Percentiles rank a stretch among this genome's conserved stretches.
These are phyloP conservation scores for Aricia artaxerxes DNA, from an alignment of 2,888 invertebrate species.

Conservation along the genomic window DNA sequence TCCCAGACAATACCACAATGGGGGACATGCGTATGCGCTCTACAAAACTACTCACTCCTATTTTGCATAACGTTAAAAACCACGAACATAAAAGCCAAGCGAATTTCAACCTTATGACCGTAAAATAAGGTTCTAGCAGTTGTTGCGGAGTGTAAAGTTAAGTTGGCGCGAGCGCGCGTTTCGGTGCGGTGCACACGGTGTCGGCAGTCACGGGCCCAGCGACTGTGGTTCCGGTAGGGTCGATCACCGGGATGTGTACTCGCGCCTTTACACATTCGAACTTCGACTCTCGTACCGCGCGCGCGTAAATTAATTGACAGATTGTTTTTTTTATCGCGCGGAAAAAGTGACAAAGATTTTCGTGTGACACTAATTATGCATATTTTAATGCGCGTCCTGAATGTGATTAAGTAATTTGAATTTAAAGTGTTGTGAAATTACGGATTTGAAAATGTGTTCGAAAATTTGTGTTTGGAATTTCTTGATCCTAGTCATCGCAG, in stretches of 20 bases:
- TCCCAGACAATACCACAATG: constrained; percentile 65
- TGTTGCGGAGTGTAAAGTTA: constrained; percentile 42
- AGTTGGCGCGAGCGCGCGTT: constrained; percentile 59
- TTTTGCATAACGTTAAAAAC: constrained; percentile 45
- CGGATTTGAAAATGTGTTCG: constrained; percentile 28
- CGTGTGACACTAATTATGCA: constrained; percentile 16
- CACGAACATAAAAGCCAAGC: constrained; percentile 35
- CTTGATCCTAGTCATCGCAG: constrained; percentile 55
- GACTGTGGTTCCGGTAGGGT: constrained; percentile 81
- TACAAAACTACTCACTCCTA: constrained; percentile 69
- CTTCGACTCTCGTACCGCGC: constrained; percentile 55
- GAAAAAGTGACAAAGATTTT: constrained; percentile 15
- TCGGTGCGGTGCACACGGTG: constrained; percentile 76
- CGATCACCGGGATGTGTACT: constrained; percentile 72
- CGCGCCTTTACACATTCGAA: constrained; percentile 59
- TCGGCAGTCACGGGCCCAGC: constrained; percentile 74
- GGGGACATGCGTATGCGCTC: constrained; percentile 70
- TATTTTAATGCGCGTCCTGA: not conserved
- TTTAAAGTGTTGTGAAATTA: not conserved
- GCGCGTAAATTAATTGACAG: constrained; percentile 55
- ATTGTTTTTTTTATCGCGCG: constrained; percentile 6
- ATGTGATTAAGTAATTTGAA: constrained; percentile 1
- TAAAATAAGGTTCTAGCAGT: constrained; percentile 32
- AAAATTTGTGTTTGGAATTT: constrained; percentile 53
- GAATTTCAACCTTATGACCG: constrained; percentile 44